Evolutionary conservation across 2,113 vertebrate genomes (phyloP), one percentile per base, ranked within the genome.

Genomic region (Trinectes maculatus): DNA sequence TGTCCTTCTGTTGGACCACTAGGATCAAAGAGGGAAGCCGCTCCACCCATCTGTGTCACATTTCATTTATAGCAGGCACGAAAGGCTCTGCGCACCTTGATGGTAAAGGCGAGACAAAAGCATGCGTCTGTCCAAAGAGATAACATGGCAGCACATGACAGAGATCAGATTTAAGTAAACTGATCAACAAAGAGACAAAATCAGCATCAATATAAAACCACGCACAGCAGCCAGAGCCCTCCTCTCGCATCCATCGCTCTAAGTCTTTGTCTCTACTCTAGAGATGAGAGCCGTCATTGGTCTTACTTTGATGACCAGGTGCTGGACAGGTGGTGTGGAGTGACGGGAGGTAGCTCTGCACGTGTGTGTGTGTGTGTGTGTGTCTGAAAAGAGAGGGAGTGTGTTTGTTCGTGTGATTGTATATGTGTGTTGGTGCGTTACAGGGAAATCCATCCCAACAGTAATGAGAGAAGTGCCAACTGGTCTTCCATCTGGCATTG

Each of bases 401-500:
- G 55, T 47, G 65, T 52, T 52, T 68, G 37, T 57, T 46, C 42
- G 22, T 56, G 8, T n/a, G 25, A 57, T 48, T 46, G 29, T 26
- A 46, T 51, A 71, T 61, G 71, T 76, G 58, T 44, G 56, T 74
- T 54, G 53, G 55, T 67, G 76, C 19, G 57, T 80, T 65, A 51
- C 63, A 85, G 63, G 75, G 77, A 88, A 79, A 88, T 88, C 74
- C 64, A 84, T 87, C 82, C 74, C 66, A 61, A 69, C 85, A 87
- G 83, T 88, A 89, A 89, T 86, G 83, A 89, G 85, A 84, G 76
- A 61, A 77, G 55, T 77, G 86, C 88, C 90, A 91, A 90, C 87
- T 91, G 88, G 74, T 89, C 83, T 60, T 88, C 90, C 88, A 90
- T 91, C 88, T 91, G 90, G 79, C 82, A 82, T 51, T 72, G 77